These are phyloP conservation scores for Temnothorax nylanderi DNA, from an alignment of 1,140 invertebrate genomes.

Conservation along the genomic window DNA sequence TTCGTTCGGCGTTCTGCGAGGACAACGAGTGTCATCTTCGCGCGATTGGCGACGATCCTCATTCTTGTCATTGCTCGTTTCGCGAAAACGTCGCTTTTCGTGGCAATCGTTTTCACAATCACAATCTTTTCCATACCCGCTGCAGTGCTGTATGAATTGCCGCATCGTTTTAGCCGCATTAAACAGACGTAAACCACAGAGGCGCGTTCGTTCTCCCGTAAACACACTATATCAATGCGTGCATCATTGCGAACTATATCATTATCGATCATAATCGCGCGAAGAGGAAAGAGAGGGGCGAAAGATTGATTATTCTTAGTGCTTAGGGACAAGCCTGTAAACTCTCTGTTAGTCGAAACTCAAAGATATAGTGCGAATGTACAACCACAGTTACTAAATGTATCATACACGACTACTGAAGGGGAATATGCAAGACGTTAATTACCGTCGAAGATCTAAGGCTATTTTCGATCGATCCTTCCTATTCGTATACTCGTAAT, in stretches of 20 bases:
- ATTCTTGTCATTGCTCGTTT: constrained; percentile 8
- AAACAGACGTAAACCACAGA: not conserved
- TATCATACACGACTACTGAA: constrained; percentile 64
- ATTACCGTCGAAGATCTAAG: constrained; percentile 26
- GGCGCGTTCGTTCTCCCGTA: constrained; percentile 35
- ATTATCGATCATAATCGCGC: constrained; percentile 53
- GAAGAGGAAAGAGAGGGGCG: not conserved
- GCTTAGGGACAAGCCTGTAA: constrained; percentile 60
- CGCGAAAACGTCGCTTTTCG: not conserved
- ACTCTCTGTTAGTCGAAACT: constrained; percentile 59
- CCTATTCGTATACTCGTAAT: constrained; percentile 30
- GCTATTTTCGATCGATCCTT: constrained; percentile 19
- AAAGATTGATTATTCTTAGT: constrained; percentile 46
- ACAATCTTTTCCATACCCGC: not conserved
- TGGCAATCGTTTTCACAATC: not conserved
- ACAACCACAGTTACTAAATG: constrained; percentile 65
- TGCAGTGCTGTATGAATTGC: not conserved
- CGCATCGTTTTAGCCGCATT: not conserved
- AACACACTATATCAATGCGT: constrained; percentile 47
- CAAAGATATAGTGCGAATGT: constrained; percentile 47
- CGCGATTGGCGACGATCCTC: constrained; percentile 41
- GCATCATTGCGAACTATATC: constrained; percentile 54
- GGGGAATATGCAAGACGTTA: constrained; percentile 36
- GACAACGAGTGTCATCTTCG: constrained; percentile 30
- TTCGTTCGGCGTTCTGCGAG: not conserved